Evolutionary conservation across 2,888 invertebrate genomes (phyloP), one percentile per base, ranked within the genome.

Genomic region (Drosophila diplacantha): DNA sequence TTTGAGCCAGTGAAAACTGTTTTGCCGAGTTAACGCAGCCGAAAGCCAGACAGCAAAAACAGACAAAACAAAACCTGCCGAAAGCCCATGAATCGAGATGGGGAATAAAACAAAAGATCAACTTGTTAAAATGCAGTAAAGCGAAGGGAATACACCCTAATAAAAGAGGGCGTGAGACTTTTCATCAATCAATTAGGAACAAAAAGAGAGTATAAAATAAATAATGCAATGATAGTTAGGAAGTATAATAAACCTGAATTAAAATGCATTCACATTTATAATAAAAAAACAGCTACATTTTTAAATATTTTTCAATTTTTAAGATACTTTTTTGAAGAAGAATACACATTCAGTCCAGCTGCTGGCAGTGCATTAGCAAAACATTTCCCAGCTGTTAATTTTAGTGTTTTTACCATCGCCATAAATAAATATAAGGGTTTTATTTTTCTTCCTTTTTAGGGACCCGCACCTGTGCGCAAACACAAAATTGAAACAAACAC

Each of bases 31-130:
- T 60, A 60, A 47, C 57, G 55, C 65, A 51, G 37, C 31, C 50
- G 22, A 55, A 46, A 55, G 44, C 55, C 58, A 59, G 56, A 18
- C 55, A 31, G 37, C 54, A 37, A 37, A 44, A 58, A 34, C 41
- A 32, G 9, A 2, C 14, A 14, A 44, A n/a, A 18, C 44, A 16
- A 63, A 56, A 46, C 44, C 56, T 14, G 9, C 14, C 20, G 3
- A 59, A 62, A 64, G 56, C 67, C 70, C 67, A 74, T 74, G 69
- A 74, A 73, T 76, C 71, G 71, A 66, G 74, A 43, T 72, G 63
- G 35, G 37, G 37, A 54, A 61, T 43, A 52, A 61, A 46, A 34
- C 38, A 41, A 65, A 56, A 37, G 55, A 74, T 76, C 29, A 39
- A 55, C 38, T 43, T 24, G 26, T 46, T 39, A 43, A 44, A 35